Percentiles rank a stretch among this genome's conserved stretches.
Conservation (phyloP, 2,888 invertebrate species). For the Polia nebulosa region DNA sequence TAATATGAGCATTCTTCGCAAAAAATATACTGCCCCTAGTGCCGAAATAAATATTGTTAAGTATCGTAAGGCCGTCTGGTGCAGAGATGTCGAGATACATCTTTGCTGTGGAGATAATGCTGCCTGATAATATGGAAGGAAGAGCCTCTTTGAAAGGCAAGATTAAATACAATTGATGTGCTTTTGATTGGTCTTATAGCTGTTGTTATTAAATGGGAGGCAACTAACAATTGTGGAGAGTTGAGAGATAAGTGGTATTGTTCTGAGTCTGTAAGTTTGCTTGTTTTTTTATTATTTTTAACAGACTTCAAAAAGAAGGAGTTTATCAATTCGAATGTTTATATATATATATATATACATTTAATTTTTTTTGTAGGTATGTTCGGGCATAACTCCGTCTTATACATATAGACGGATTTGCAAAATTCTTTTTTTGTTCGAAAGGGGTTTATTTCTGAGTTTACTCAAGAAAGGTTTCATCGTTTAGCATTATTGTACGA, state of each 20-base stretch:
- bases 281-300: no score
- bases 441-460: neutral
- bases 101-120: constrained; percentile 62
- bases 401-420: no score
- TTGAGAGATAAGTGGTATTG: constrained; percentile 24
- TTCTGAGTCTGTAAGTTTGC: neutral
- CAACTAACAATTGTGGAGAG: constrained; percentile 9
- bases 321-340: no score
- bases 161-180: constrained; percentile 47
- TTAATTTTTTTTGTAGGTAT: no score
- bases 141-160: constrained; percentile 26
- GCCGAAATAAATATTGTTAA: constrained; percentile 85
- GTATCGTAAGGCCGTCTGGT: constrained; percentile 70
- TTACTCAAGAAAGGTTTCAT: neutral
- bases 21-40: constrained; percentile 79
- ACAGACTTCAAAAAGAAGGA: no score
- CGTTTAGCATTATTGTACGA: neutral
- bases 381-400: no score
- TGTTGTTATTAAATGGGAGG: constrained; percentile 22
- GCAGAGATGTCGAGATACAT: constrained; percentile 65
- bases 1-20: constrained; percentile 83
- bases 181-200: constrained; percentile 42
- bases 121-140: constrained; percentile 55
- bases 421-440: no score
- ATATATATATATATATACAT: no score